Percentiles rank a stretch among this genome's conserved stretches.
These are phyloP conservation scores for Glomeris maerens DNA, from an alignment of 1,140 invertebrate species.

Conservation along the genomic window DNA sequence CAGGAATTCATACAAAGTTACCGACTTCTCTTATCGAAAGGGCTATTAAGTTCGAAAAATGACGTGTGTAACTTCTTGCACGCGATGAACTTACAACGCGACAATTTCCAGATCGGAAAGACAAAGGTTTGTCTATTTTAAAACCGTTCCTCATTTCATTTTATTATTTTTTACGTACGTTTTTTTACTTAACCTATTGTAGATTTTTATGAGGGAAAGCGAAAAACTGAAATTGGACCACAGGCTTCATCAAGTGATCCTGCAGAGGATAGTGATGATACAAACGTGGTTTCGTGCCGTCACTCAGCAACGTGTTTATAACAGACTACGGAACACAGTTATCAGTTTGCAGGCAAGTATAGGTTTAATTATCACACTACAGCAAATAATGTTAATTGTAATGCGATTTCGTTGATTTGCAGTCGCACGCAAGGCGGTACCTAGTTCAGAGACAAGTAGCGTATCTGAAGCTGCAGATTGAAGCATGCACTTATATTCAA, in stretches of 20 bases:
- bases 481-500: conserved; percentile 60
- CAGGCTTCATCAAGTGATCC: conserved; percentile 80
- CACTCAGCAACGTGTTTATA: conserved; percentile 59
- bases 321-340: conserved; percentile 53
- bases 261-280: conserved; percentile 76
- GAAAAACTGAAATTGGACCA: conserved; percentile 86
- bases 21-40: conserved; percentile 76
- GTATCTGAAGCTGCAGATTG: conserved; percentile 30
- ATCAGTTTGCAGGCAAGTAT: conserved; percentile 52
- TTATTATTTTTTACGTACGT: background rate
- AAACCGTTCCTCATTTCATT: conserved; percentile 7
- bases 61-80: conserved; percentile 67
- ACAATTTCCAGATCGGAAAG: conserved; percentile 80
- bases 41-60: conserved; percentile 56
- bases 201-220: conserved; percentile 81
- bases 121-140: conserved; percentile 46
- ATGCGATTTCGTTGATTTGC: conserved; percentile 17
- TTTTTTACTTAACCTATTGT: conserved; percentile 4
- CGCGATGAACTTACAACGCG: conserved; percentile 60
- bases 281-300: conserved; percentile 81
- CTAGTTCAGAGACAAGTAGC: conserved; percentile 29
- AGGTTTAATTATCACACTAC: background rate
- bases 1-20: conserved; percentile 82
- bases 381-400: background rate
- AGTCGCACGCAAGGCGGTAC: conserved; percentile 50